Evolutionary conservation across 1,140 invertebrate genomes (phyloP).

Genomic region (Anthonomus grandis): DNA sequence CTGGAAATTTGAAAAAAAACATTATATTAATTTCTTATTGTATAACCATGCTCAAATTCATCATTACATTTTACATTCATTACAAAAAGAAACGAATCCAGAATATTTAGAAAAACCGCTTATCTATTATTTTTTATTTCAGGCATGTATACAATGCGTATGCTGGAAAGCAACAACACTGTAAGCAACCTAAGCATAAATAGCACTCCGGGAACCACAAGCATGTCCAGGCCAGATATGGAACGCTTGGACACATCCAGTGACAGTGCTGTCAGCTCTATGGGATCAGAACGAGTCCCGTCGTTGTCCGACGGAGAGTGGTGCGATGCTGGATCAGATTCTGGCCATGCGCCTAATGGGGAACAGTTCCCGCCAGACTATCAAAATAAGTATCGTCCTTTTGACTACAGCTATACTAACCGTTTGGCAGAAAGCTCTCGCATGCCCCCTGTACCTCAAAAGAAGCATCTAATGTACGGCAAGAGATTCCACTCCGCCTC

Average conservation of each 20-base stretch:
- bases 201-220: constrained; percentile 42
- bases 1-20: too few species aligned
- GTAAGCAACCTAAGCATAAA: constrained; percentile 44
- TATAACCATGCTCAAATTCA: too few species aligned
- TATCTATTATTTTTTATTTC: constrained; percentile 47
- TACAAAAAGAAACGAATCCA: too few species aligned
- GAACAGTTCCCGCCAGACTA: constrained; percentile 59
- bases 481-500: constrained; percentile 74
- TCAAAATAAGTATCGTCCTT: constrained; percentile 70
- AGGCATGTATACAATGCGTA: constrained; percentile 84
- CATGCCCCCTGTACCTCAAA: constrained; percentile 74
- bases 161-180: constrained; percentile 62
- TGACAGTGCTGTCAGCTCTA: constrained; percentile 85
- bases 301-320: constrained; percentile 84
- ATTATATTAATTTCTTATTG: too few species aligned
- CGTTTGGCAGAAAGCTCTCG: constrained; percentile 47
- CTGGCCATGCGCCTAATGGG: constrained; percentile 63
- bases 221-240: constrained; percentile 49
- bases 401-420: constrained; percentile 66
- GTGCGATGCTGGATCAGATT: constrained; percentile 83
- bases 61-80: too few species aligned
- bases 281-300: constrained; percentile 86
- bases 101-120: too few species aligned
- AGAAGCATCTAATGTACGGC: constrained; percentile 89
- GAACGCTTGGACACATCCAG: constrained; percentile 77